Evolutionary conservation across 1,140 invertebrate species (phyloP).

Genomic region (Potamilus streckersoni): DNA sequence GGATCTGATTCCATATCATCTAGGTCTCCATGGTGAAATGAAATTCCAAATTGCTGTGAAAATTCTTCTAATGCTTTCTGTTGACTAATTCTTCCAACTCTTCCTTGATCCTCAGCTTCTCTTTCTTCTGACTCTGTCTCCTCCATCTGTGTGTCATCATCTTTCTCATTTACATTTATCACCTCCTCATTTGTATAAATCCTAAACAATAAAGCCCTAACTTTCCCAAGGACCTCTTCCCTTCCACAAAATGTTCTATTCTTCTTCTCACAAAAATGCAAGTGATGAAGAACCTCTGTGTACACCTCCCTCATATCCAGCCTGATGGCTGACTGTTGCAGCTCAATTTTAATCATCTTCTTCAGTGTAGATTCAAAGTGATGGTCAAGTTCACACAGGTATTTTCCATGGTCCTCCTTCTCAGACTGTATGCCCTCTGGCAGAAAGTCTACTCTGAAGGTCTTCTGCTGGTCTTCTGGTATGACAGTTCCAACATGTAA

Average conservation of each 20-base stretch:
- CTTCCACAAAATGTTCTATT: conserved; percentile 47
- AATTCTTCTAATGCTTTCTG: background rate
- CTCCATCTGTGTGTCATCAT: background rate
- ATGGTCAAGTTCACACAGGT: background rate
- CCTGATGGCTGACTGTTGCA: background rate
- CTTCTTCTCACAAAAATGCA: conserved; percentile 80
- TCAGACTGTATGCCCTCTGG: background rate
- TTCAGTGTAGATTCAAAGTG: conserved; percentile 12
- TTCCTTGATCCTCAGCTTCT: conserved; percentile 1
- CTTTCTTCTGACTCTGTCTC: conserved; percentile 3
- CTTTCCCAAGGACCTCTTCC: conserved; percentile 25
- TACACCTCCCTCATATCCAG: conserved; percentile 2
- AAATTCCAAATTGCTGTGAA: conserved; percentile 10
- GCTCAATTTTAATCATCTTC: conserved; percentile 7
- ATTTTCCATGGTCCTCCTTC: background rate
- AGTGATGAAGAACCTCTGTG: conserved; percentile 92
- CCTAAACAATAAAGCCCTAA: conserved; percentile 20
- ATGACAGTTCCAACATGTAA: background rate
- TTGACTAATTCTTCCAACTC: background rate
- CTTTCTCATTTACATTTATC: background rate
- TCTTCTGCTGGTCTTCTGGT: background rate
- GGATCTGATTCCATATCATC: conserved; percentile 35
- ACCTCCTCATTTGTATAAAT: conserved; percentile 23
- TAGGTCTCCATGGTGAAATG: conserved; percentile 22
- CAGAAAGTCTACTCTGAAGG: background rate